Evolutionary conservation across 2,113 vertebrate genomes (phyloP).

Genomic region (Hiodon alosoides): DNA sequence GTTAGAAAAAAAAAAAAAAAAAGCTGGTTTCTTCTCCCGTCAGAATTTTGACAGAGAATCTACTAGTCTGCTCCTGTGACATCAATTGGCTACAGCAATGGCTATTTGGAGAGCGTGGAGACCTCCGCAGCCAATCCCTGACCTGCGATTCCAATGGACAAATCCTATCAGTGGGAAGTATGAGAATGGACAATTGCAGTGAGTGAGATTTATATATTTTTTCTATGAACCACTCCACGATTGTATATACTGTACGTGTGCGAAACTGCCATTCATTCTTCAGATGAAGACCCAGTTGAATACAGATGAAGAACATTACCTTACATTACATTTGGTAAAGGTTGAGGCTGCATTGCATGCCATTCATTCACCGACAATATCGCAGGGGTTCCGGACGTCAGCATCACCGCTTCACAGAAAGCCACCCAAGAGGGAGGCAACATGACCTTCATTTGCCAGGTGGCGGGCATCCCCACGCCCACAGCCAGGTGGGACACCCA

Average conservation of each 20-base stretch:
- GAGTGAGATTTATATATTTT: conserved; percentile 35
- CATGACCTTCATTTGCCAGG: conserved; percentile 59
- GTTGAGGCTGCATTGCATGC: too few species aligned
- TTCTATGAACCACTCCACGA: not conserved
- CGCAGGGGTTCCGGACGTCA: conserved; percentile 60
- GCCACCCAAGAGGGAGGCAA: conserved; percentile 58
- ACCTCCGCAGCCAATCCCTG: conserved; percentile 62
- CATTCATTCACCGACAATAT: not conserved
- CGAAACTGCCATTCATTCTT: too few species aligned
- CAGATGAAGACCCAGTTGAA: too few species aligned
- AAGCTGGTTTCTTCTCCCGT: not conserved
- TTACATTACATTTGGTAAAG: too few species aligned
- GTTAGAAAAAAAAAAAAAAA: too few species aligned
- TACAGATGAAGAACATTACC: too few species aligned
- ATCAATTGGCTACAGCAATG: conserved; percentile 81
- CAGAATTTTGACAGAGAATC: conserved; percentile 80
- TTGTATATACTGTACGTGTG: too few species aligned
- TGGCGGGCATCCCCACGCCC: conserved; percentile 59
- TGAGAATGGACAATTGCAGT: conserved; percentile 65
- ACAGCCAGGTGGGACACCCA: conserved; percentile 54
- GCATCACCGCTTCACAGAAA: conserved; percentile 34
- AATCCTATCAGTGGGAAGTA: conserved; percentile 36
- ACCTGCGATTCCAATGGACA: conserved; percentile 47
- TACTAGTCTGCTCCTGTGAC: conserved; percentile 75
- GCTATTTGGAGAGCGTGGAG: conserved; percentile 54